A percentile compares a stretch with the other conserved stretches of the same genome.
phyloP scores from a whole-genome alignment of 2,113 vertebrate genomes.

The Sebastes fasciatus region DNA sequence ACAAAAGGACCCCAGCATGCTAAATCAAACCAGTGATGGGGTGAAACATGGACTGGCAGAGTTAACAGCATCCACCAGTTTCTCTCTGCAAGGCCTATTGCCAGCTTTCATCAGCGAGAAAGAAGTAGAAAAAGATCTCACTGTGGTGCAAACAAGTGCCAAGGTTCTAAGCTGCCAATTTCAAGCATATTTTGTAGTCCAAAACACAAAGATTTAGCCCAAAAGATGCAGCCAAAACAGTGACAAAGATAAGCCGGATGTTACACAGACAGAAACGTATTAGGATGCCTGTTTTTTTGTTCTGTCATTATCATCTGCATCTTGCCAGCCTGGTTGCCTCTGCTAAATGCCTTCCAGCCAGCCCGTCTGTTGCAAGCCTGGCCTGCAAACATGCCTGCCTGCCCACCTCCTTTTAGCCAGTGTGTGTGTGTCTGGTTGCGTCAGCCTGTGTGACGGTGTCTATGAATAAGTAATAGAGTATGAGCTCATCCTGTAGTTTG shows the following conservation, averaged over 20 bases:
- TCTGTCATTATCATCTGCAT: slow-evolving; percentile 11
- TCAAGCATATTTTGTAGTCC: neutral
- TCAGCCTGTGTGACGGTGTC: slow-evolving; percentile 61
- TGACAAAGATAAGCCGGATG: slow-evolving; percentile 4
- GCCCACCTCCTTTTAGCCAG: slow-evolving; percentile 39
- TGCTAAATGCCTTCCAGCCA: slow-evolving; percentile 10
- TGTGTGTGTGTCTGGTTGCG: slow-evolving; percentile 41
- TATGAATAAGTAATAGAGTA: slow-evolving; percentile 77
- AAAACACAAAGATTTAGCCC: neutral
- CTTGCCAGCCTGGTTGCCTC: slow-evolving; percentile 3
- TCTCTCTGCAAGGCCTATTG: neutral
- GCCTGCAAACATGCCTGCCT: neutral
- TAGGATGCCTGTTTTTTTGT: slow-evolving; percentile 1
- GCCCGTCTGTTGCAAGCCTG: slow-evolving; percentile 11
- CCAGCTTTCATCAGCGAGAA: slow-evolving; percentile 13
- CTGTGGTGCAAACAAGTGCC: neutral
- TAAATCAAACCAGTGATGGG: slow-evolving; percentile 1
- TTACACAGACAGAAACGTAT: slow-evolving; percentile 2
- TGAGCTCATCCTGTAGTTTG: slow-evolving; percentile 77
- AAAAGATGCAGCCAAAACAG: neutral
- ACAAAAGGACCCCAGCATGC: slow-evolving; percentile 39
- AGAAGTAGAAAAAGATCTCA: neutral
- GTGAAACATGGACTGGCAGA: neutral
- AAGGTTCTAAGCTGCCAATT: neutral
- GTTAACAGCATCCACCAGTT: neutral